Evolutionary conservation across 2,113 vertebrate genomes (phyloP).

Genomic region (Bombycilla garrulus): DNA sequence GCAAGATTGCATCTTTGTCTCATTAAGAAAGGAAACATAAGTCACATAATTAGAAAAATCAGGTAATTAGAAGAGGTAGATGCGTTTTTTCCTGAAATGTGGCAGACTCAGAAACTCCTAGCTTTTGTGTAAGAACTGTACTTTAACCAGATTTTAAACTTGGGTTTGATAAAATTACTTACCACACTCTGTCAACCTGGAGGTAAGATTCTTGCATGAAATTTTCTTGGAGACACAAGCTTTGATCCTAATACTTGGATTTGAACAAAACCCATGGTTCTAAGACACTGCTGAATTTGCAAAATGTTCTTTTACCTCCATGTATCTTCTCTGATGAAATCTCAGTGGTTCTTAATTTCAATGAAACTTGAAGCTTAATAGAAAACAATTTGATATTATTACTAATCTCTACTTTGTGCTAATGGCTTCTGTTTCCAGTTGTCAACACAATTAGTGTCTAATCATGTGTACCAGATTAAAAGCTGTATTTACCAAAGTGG

Average conservation of each 20-base stretch:
- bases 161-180: neutral
- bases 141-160: neutral
- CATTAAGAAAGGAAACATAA: conserved; percentile 1
- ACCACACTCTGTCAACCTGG: neutral
- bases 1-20: conserved; percentile 5
- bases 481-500: neutral
- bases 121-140: neutral
- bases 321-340: neutral
- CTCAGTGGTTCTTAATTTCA: neutral
- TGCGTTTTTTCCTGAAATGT: neutral
- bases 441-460: neutral
- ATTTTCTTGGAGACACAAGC: neutral
- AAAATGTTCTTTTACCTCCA: neutral
- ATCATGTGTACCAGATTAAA: neutral
- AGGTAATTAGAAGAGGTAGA: neutral
- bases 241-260: neutral
- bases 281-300: neutral
- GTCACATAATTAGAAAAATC: neutral
- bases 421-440: conserved; percentile 1
- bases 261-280: neutral
- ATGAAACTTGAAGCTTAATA: conserved; percentile 3
- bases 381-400: conserved; percentile 20
- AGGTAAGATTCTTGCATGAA: neutral
- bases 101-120: neutral
- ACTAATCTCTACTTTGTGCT: neutral